A percentile compares a stretch with the other conserved stretches of the same genome.
Evolutionary conservation across 2,888 invertebrate species (phyloP).

Genomic region (Drosophila ustulata): DNA sequence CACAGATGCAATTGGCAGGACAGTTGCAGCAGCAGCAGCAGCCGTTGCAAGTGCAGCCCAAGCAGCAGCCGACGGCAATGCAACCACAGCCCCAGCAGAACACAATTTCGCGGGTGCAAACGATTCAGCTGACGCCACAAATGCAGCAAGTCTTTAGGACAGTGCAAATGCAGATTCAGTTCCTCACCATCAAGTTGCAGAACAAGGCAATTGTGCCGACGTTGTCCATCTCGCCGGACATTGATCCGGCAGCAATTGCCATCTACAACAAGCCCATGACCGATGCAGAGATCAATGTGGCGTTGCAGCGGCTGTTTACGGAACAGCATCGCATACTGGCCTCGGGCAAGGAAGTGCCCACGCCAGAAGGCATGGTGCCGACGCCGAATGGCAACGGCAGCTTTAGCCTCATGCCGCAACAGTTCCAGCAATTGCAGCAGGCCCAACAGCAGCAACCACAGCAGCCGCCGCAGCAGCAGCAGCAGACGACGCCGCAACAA

Average conservation of each 20-base stretch:
- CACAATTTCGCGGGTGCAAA: conserved; percentile 88
- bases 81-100: conserved; percentile 73
- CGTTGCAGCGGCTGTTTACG: conserved; percentile 87
- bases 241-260: conserved; percentile 83
- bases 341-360: conserved; percentile 89
- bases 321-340: conserved; percentile 90
- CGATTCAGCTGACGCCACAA: conserved; percentile 90
- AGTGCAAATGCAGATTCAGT: conserved; percentile 89
- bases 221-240: conserved; percentile 82
- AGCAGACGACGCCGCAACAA: conserved; percentile 47
- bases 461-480: conserved; percentile 44
- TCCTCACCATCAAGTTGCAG: conserved; percentile 86
- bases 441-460: conserved; percentile 49
- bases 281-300: conserved; percentile 86
- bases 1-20: conserved; percentile 18
- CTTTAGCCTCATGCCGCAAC: conserved; percentile 74
- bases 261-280: conserved; percentile 85
- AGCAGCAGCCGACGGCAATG: conserved; percentile 20
- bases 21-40: conserved; percentile 50
- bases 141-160: conserved; percentile 89
- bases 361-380: conserved; percentile 85
- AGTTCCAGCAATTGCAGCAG: conserved; percentile 58
- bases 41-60: conserved; percentile 9
- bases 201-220: conserved; percentile 83
- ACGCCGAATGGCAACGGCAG: conserved; percentile 79